These are phyloP conservation scores for Styela plicata DNA, from an alignment of 23 tunicate genomes.

Conservation along the genomic window DNA sequence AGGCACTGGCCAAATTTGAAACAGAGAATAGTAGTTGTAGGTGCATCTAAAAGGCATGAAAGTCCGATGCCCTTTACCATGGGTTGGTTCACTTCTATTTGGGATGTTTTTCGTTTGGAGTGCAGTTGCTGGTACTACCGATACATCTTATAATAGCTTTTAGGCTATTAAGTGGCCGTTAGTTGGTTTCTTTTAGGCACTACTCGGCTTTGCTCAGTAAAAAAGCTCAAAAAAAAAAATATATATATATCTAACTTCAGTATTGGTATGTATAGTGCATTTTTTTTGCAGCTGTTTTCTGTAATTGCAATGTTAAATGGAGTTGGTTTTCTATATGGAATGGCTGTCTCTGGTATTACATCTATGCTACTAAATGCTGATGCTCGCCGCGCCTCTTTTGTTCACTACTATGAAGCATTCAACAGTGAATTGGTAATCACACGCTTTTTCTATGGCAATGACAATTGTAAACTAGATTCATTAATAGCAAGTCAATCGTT, in stretches of 20 bases:
- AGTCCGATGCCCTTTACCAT: too few species aligned
- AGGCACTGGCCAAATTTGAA: too few species aligned
- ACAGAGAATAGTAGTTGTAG: too few species aligned
- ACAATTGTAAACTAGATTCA: background rate
- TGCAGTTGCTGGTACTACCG: too few species aligned
- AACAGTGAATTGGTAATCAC: constrained; percentile 55
- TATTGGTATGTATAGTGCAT: background rate
- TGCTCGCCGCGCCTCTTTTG: constrained; percentile 72
- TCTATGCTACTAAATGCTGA: constrained; percentile 87
- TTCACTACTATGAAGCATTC: constrained; percentile 75
- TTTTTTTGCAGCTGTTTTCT: constrained; percentile 8
- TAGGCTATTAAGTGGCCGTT: too few species aligned
- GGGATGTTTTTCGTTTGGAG: too few species aligned
- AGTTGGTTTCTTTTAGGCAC: background rate
- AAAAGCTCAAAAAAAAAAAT: too few species aligned
- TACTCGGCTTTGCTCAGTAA: background rate
- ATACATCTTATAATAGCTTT: too few species aligned
- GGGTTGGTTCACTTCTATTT: too few species aligned
- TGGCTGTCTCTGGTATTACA: constrained; percentile 88
- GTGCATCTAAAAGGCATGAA: too few species aligned
- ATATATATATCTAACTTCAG: too few species aligned
- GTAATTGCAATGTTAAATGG: constrained; percentile 42
- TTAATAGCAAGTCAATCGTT: background rate
- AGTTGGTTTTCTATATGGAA: constrained; percentile 73
- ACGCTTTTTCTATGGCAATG: background rate